Conservation (phyloP, 2,113 vertebrate species). For the Phoxinus phoxinus region DNA sequence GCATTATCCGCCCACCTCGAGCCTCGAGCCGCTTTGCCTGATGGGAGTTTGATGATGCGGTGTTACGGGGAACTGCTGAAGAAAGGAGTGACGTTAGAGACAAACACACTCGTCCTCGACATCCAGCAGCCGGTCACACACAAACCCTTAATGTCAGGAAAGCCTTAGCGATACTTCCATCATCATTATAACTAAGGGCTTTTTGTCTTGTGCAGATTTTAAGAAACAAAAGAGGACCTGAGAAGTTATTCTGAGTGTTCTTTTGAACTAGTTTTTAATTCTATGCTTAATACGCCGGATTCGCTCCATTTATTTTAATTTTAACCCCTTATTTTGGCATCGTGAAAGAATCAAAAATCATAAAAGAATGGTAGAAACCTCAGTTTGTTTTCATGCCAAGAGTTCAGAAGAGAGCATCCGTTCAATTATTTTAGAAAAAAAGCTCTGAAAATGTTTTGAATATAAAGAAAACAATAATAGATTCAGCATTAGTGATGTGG, state of each 20-base stretch:
- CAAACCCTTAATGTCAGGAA: background rate
- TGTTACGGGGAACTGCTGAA: background rate
- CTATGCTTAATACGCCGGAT: background rate
- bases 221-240: background rate
- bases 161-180: background rate
- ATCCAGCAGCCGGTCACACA: background rate
- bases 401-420: too few relatives aligned
- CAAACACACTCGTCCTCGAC: background rate
- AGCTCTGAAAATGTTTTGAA: too few relatives aligned
- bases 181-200: background rate
- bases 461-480: too few relatives aligned
- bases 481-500: too few relatives aligned
- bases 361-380: too few relatives aligned
- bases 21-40: slow-evolving; percentile 9
- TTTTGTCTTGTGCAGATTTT: background rate
- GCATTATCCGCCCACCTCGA: background rate
- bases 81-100: background rate
- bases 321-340: too few relatives aligned
- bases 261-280: background rate
- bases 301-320: too few relatives aligned
- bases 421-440: too few relatives aligned
- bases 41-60: background rate
- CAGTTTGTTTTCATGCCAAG: too few relatives aligned
- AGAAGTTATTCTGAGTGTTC: background rate
- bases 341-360: too few relatives aligned